Conservation (phyloP, 2,888 invertebrate genomes). For the Ctenicera cuprea region DNA sequence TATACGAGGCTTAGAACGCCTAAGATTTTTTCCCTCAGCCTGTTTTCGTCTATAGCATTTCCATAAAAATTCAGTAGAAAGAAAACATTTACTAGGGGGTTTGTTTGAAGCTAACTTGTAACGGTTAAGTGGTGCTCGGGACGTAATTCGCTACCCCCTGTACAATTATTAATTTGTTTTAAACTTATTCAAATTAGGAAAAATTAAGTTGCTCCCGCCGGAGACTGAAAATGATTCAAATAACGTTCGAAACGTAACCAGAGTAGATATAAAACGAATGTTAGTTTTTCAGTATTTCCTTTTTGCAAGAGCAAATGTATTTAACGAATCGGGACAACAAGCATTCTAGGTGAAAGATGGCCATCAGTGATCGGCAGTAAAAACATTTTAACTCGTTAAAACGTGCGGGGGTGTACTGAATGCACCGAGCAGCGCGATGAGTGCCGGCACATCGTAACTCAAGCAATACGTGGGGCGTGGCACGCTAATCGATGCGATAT, state of each 20-base stretch:
- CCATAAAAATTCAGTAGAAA: not conserved
- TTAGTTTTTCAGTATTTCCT: not conserved
- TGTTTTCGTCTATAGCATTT: not conserved
- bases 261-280: too few species aligned
- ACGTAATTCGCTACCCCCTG: too few species aligned
- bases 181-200: too few species aligned
- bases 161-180: too few species aligned
- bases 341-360: slow-evolving; percentile 27
- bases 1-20: slow-evolving; percentile 34
- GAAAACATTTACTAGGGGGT: not conserved
- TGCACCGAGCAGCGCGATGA: slow-evolving; percentile 57
- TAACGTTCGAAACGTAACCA: too few species aligned
- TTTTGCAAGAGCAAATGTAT: not conserved
- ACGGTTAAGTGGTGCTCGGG: too few species aligned
- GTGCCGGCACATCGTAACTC: slow-evolving; percentile 70
- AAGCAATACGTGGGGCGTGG: slow-evolving; percentile 72
- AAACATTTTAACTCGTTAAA: slow-evolving; percentile 48
- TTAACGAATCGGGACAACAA: not conserved
- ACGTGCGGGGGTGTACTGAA: slow-evolving; percentile 47
- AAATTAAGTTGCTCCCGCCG: too few species aligned
- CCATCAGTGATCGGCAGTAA: slow-evolving; percentile 42
- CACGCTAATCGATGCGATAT: slow-evolving; percentile 72
- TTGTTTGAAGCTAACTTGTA: too few species aligned
- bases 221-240: too few species aligned
- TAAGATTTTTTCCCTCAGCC: slow-evolving; percentile 1